These are phyloP conservation scores for Hexactinellida sp. DNA, from an alignment of 37 sponge, comb jelly and placozoan genomes.

Conservation along the genomic window DNA sequence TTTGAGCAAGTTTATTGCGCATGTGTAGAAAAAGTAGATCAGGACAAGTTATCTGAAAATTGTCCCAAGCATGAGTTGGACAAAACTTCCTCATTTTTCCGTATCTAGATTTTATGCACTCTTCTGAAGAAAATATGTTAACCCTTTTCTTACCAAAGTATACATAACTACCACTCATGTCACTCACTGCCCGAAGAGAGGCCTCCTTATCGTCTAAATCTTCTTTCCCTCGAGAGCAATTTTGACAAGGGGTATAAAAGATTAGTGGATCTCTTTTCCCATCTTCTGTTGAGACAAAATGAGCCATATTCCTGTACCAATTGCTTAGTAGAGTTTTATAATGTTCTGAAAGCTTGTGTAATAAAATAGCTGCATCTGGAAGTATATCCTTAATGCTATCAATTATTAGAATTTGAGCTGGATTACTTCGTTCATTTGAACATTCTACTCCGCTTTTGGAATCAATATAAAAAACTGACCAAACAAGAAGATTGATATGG, in stretches of 20 bases:
- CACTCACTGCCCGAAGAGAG: neutral
- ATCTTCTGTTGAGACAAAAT: conserved; percentile 11
- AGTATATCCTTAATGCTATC: neutral
- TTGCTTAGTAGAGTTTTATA: neutral
- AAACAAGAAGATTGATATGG: neutral
- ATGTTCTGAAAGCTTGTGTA: neutral
- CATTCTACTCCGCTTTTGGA: neutral
- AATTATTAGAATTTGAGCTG: neutral
- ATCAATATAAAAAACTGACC: neutral
- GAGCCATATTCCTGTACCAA: neutral
- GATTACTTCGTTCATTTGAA: neutral
- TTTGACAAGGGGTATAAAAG: neutral
- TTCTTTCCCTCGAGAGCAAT: neutral
- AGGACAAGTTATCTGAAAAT: neutral
- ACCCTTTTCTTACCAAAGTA: neutral
- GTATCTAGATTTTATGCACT: neutral
- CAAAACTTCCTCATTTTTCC: neutral
- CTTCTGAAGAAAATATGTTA: neutral
- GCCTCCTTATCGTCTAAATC: neutral
- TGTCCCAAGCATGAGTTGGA: neutral
- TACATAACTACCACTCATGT: neutral
- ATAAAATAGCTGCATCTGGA: neutral
- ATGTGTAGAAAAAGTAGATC: neutral
- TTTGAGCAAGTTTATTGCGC: neutral
- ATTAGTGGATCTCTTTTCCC: neutral